A percentile compares a stretch with the other conserved stretches of the same genome.
These are phyloP conservation scores for Drosophila prosaltans DNA, from an alignment of 1,140 invertebrate genomes.

Conservation along the genomic window DNA sequence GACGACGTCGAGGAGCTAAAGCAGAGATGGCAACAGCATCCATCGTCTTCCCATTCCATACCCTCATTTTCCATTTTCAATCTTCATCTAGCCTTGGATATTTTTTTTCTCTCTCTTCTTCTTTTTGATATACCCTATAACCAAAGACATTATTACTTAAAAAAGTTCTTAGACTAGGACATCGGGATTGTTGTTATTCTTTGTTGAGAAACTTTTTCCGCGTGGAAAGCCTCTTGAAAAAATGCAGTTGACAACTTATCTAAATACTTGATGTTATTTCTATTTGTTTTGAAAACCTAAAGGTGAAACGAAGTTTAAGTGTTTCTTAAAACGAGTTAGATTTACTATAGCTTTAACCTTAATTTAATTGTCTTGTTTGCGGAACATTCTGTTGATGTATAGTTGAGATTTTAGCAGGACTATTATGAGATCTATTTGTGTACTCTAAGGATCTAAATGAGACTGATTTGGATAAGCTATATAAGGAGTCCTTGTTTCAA, in stretches of 20 bases:
- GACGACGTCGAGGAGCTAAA: neutral
- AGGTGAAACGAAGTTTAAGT: no score
- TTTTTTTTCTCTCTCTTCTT: neutral
- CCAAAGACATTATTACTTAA: slow-evolving; percentile 2
- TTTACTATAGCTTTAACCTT: neutral
- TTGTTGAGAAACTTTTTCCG: neutral
- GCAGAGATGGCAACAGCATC: neutral
- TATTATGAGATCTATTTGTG: no score
- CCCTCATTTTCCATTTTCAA: slow-evolving; percentile 11
- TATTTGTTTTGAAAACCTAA: no score
- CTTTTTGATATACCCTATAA: neutral
- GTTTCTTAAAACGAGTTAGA: neutral
- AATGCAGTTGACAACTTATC: neutral
- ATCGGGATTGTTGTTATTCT: neutral
- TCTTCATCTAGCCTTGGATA: slow-evolving; percentile 9
- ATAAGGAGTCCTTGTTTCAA: no score
- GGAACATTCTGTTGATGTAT: no score
- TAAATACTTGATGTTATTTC: no score
- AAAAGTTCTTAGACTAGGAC: neutral
- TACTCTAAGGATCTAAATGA: no score
- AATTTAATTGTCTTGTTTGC: no score
- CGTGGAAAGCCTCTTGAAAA: neutral
- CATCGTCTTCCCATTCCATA: neutral
- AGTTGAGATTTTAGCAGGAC: no score
- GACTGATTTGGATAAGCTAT: no score